phyloP scores from a whole-genome alignment of 92 coral and sea anemone genomes.

The Paramuricea clavata region DNA sequence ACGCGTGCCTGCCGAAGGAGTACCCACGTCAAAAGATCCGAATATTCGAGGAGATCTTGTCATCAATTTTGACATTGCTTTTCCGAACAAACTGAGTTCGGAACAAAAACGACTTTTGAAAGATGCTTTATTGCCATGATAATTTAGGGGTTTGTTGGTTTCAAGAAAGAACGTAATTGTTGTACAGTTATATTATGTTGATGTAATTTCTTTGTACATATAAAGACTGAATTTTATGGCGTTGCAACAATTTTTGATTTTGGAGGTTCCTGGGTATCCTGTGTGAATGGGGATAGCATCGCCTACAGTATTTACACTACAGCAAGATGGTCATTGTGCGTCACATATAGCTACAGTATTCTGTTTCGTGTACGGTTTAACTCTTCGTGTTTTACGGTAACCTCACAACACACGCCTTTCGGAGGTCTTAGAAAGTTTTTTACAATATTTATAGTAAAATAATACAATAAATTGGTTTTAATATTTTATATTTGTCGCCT shows the following conservation, averaged over 20 bases:
- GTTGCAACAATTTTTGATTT: too few species aligned
- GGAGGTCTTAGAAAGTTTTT: too few species aligned
- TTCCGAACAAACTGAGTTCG: conserved; percentile 92
- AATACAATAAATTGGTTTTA: too few species aligned
- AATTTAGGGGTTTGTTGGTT: not conserved
- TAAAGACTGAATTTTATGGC: too few species aligned
- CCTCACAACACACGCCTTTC: too few species aligned
- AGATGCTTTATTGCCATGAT: conserved; percentile 82
- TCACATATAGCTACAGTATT: too few species aligned
- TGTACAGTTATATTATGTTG: not conserved
- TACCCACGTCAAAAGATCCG: conserved; percentile 91
- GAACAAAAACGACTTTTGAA: conserved; percentile 95
- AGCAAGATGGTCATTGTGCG: not conserved
- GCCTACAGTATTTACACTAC: not conserved
- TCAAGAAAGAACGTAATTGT: too few species aligned
- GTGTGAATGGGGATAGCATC: not conserved
- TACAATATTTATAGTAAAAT: too few species aligned
- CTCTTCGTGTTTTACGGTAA: too few species aligned
- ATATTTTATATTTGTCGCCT: not conserved
- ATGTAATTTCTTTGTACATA: not conserved
- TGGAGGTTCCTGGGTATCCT: not conserved
- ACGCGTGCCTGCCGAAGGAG: conserved; percentile 90
- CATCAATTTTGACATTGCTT: conserved; percentile 89
- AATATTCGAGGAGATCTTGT: conserved; percentile 83
- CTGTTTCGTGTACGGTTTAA: too few species aligned